Evolutionary conservation across 2,113 vertebrate genomes (phyloP).

Genomic region (Caretta caretta): DNA sequence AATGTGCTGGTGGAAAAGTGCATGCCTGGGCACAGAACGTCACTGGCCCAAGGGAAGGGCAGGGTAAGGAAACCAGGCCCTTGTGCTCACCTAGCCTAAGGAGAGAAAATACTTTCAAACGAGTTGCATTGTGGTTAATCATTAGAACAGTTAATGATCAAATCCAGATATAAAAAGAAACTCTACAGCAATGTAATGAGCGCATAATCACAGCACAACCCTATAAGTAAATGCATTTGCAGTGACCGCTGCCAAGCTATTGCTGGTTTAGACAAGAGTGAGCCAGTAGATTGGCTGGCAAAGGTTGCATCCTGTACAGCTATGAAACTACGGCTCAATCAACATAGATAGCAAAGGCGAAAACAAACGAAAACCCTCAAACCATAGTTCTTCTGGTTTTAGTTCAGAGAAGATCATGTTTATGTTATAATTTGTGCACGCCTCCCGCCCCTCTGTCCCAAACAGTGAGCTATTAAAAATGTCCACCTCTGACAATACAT

Average conservation of each 20-base stretch:
- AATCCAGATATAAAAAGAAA: constrained; percentile 16
- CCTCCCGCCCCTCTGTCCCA: not conserved
- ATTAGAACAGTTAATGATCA: not conserved
- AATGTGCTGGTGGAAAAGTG: too few species aligned
- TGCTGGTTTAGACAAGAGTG: not conserved
- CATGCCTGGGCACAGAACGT: too few species aligned
- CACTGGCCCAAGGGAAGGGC: not conserved
- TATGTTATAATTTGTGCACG: not conserved
- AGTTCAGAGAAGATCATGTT: not conserved
- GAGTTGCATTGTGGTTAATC: constrained; percentile 42
- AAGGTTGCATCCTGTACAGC: not conserved
- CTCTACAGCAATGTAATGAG: constrained; percentile 8
- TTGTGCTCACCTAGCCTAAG: not conserved
- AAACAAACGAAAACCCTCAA: not conserved
- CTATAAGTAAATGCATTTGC: constrained; percentile 14
- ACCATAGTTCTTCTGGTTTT: not conserved
- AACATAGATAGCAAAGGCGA: not conserved
- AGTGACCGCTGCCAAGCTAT: not conserved
- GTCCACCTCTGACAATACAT: not conserved
- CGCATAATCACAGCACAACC: not conserved
- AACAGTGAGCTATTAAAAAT: not conserved
- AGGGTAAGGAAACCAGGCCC: not conserved
- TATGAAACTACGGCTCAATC: not conserved
- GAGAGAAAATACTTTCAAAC: constrained; percentile 29
- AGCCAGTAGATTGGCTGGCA: not conserved